A percentile compares a stretch with the other conserved stretches of the same genome.
Conservation (phyloP, 2,888 invertebrate genomes). For the Meiosimyza platycephala region DNA sequence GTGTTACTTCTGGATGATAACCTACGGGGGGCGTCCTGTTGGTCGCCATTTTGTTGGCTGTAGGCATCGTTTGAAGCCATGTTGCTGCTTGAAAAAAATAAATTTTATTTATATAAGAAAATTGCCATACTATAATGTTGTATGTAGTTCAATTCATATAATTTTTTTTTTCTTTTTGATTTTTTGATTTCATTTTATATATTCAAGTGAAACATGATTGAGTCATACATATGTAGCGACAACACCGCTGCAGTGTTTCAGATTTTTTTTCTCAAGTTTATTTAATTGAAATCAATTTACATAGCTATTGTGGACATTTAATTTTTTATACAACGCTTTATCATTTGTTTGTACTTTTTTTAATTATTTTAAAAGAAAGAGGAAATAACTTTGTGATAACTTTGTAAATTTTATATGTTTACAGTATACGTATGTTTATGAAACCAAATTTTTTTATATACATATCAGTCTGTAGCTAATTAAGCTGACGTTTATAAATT, state of each 20-base stretch:
- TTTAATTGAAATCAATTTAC: too few relatives aligned
- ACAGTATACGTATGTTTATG: background rate
- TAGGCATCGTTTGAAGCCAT: conserved; percentile 61
- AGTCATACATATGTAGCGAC: conserved; percentile 36
- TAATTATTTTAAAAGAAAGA: background rate
- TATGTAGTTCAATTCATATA: too few relatives aligned
- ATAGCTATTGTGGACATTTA: too few relatives aligned
- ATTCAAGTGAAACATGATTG: conserved; percentile 36
- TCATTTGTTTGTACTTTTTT: too few relatives aligned
- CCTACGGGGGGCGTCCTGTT: conserved; percentile 34
- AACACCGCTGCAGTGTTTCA: background rate
- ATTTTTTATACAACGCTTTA: too few relatives aligned
- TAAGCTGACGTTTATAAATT: too few relatives aligned
- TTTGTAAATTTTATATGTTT: conserved; percentile 4
- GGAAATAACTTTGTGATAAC: conserved; percentile 41
- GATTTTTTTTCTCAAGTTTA: too few relatives aligned
- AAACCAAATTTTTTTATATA: too few relatives aligned
- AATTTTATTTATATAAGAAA: conserved; percentile 19
- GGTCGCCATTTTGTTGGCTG: conserved; percentile 51
- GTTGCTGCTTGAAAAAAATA: conserved; percentile 38
- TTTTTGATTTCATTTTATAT: background rate
- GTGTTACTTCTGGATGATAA: conserved; percentile 16
- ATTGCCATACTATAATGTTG: background rate
- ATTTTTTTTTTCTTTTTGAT: too few relatives aligned
- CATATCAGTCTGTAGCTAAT: too few relatives aligned